phyloP scores from a whole-genome alignment of 2,888 invertebrate genomes.

The Torymus aiolomorphi region DNA sequence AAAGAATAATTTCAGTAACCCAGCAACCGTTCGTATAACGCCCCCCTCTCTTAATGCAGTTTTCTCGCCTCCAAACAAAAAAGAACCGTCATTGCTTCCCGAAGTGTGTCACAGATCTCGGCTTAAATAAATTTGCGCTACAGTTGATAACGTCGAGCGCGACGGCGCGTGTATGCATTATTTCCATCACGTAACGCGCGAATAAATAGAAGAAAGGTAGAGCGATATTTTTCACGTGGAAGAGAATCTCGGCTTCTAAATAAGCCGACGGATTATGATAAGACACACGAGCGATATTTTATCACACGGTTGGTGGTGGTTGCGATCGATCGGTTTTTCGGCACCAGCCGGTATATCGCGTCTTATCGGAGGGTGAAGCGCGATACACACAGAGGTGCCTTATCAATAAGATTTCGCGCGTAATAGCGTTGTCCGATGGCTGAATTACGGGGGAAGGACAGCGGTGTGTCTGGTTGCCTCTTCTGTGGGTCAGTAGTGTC shows the following conservation, averaged over 20 bases:
- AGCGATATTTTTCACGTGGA: not conserved
- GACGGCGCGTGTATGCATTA: not conserved
- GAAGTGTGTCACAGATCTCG: no score
- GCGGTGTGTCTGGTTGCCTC: no score
- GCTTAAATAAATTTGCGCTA: no score
- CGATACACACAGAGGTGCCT: not conserved
- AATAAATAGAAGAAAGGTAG: not conserved
- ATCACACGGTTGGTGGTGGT: not conserved
- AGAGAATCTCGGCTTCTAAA: not conserved
- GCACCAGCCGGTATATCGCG: not conserved
- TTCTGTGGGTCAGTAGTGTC: no score
- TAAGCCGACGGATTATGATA: not conserved
- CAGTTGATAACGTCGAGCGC: no score
- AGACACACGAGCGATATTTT: not conserved
- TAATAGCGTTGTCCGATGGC: not conserved
- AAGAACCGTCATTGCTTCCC: no score
- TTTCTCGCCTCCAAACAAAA: no score
- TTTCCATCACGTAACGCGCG: not conserved
- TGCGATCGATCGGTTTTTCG: constrained; percentile 27
- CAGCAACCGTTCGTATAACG: no score
- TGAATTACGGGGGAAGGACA: not conserved
- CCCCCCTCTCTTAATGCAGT: no score
- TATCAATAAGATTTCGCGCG: constrained; percentile 27
- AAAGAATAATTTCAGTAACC: no score
- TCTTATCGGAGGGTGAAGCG: constrained; percentile 5